Evolutionary conservation across 2,888 invertebrate species (phyloP).

Genomic region (Yponomeuta evonymella): DNA sequence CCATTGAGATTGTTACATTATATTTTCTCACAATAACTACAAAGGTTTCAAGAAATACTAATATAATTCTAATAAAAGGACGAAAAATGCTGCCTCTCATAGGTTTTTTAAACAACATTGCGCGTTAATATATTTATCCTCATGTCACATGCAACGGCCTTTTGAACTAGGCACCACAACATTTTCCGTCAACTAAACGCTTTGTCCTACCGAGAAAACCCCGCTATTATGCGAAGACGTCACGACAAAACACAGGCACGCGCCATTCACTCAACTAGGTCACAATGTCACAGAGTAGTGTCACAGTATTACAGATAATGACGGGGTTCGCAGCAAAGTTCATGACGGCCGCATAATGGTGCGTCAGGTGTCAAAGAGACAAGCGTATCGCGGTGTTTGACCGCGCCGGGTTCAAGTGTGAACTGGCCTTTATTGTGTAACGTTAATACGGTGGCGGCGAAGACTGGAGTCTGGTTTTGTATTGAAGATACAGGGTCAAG

Average conservation of each 20-base stretch:
- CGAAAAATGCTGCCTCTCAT: no score
- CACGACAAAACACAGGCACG: conserved; percentile 4
- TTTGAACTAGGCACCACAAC: background rate
- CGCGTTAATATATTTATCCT: no score
- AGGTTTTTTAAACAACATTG: no score
- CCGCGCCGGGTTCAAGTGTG: conserved; percentile 6
- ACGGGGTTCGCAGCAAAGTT: conserved; percentile 31
- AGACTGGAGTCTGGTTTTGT: background rate
- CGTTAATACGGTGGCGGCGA: background rate
- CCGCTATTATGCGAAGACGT: background rate
- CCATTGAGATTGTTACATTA: no score
- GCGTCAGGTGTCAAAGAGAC: conserved; percentile 29
- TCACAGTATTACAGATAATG: conserved; percentile 45
- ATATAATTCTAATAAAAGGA: no score
- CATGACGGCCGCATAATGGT: conserved; percentile 37
- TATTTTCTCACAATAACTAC: no score
- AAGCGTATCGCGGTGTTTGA: conserved; percentile 10
- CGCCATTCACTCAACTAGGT: conserved; percentile 9
- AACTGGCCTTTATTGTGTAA: conserved; percentile 5
- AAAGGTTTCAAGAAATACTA: no score
- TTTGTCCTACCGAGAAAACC: background rate
- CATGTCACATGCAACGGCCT: no score
- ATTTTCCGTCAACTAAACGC: background rate
- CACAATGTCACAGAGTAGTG: conserved; percentile 19
- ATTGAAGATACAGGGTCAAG: background rate